Conservation (phyloP, 2,888 invertebrate species). For the Melangyna quadrimaculata region DNA sequence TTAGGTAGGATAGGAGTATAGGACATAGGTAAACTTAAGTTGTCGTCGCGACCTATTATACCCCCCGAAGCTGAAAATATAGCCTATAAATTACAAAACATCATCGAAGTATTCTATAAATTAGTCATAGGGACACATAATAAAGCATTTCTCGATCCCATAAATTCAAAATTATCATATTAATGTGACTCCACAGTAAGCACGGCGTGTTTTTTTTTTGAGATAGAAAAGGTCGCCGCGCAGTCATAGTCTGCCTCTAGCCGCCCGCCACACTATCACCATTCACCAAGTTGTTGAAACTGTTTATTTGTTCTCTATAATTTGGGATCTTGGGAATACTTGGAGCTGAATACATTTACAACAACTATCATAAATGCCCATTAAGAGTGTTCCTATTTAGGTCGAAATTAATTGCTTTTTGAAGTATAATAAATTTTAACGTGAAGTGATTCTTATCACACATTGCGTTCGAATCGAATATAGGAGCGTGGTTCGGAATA, state of each 20-base stretch:
- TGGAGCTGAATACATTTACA: constrained; percentile 13
- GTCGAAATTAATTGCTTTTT: constrained; percentile 65
- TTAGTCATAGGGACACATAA: constrained; percentile 71
- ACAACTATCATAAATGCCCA: neutral
- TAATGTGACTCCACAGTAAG: constrained; percentile 65
- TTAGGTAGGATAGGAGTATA: no score
- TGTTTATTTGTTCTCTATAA: constrained; percentile 1
- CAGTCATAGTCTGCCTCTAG: neutral
- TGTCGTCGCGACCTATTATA: constrained; percentile 55
- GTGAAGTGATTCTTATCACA: constrained; percentile 57
- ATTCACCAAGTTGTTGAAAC: constrained; percentile 51
- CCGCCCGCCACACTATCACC: neutral
- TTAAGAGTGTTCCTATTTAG: constrained; percentile 54
- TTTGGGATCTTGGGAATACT: constrained; percentile 36
- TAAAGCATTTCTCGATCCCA: constrained; percentile 70
- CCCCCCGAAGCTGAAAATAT: constrained; percentile 63
- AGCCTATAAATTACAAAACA: constrained; percentile 63
- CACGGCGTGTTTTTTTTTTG: constrained; percentile 53
- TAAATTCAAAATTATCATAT: constrained; percentile 70
- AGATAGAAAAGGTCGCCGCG: constrained; percentile 17
- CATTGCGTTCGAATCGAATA: neutral
- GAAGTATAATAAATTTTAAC: constrained; percentile 59
- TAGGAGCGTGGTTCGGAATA: neutral
- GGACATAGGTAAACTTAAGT: neutral
- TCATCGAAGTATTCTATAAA: constrained; percentile 70